These are phyloP conservation scores for Lepidochrysops patricia DNA, from an alignment of 2,888 invertebrate species.

Conservation along the genomic window DNA sequence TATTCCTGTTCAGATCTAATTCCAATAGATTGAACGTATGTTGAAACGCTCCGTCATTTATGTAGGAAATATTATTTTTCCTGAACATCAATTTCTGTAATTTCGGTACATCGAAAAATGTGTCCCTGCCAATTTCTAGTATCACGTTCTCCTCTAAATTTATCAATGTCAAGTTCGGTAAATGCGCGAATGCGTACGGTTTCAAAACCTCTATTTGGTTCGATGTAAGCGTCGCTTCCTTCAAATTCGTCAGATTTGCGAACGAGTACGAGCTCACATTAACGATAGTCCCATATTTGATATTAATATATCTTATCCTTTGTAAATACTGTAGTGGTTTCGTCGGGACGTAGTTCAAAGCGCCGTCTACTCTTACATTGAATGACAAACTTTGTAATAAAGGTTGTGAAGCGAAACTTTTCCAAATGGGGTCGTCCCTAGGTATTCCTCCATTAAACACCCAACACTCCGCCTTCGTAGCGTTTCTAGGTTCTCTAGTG, in stretches of 20 bases:
- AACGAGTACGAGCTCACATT: slow-evolving; percentile 82
- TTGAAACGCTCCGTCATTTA: slow-evolving; percentile 89
- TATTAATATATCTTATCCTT: slow-evolving; percentile 78
- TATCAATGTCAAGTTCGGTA: slow-evolving; percentile 79
- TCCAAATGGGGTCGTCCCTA: slow-evolving; percentile 82
- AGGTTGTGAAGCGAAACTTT: slow-evolving; percentile 82
- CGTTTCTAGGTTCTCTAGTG: slow-evolving; percentile 67
- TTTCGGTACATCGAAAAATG: slow-evolving; percentile 82
- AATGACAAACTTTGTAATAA: slow-evolving; percentile 81
- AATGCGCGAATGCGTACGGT: slow-evolving; percentile 81
- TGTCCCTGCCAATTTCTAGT: slow-evolving; percentile 81
- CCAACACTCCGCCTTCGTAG: slow-evolving; percentile 85
- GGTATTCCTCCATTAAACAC: slow-evolving; percentile 81
- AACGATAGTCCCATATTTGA: slow-evolving; percentile 81
- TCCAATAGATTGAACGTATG: slow-evolving; percentile 83
- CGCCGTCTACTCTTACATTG: slow-evolving; percentile 80
- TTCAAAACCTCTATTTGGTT: slow-evolving; percentile 81
- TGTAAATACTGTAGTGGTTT: slow-evolving; percentile 46
- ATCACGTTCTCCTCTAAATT: slow-evolving; percentile 86
- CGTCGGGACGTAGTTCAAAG: slow-evolving; percentile 81
- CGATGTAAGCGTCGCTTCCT: slow-evolving; percentile 78
- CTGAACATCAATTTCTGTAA: slow-evolving; percentile 85
- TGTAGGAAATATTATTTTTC: slow-evolving; percentile 87
- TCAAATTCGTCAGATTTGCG: slow-evolving; percentile 80
- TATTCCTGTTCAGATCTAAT: slow-evolving; percentile 86